Evolutionary conservation across 1,140 invertebrate species (phyloP), one percentile per base, ranked within the genome.

Genomic region (Eubasilissa regina): DNA sequence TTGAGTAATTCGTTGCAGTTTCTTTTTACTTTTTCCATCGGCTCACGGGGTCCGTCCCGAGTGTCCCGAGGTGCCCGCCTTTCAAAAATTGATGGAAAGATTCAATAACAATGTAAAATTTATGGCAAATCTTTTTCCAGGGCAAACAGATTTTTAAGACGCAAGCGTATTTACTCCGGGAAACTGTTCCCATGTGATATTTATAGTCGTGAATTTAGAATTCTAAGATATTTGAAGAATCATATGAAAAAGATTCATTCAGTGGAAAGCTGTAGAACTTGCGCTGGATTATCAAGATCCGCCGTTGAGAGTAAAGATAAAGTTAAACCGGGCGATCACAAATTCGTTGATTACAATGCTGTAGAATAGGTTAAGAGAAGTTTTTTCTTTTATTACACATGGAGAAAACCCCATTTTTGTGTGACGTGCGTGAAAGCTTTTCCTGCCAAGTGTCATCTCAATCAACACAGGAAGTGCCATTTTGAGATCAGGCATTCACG

Each of bases 101-200:
- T 87, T n/a, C 89, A 90, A 82, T 90, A 91, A 68, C 78, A 60
- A 58, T 72, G 84, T 51, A 15, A 80, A 79, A 62, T 81, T 17
- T 81, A 80, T 48, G 72, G 83, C 47, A 64, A 78, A 80, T 68
- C 48, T 44, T 77, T 81, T 21, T 64, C 62, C 45, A 81, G 74
- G 62, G 73, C 79, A n/a, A 70, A 78, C 58, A 75, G 48, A 43
- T 81, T 79, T 19, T 84, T 90, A n/a, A 91, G 89, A 85, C 93
- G 93, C 79, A 87, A 89, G 80, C 87, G 91, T 3, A 92, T 93
- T 43, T 94, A 95, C 85, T 93, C 1, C 93, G 93, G 15, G 93
- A 95, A 85, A 90, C 44, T 68, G 11, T 68, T 68, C 12, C 64
- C 64, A 47, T 68, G 64, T 10, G 64, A 68, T 7, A 68, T 68